Evolutionary conservation across 2,113 vertebrate species (phyloP).

Genomic region (Cryptomyrus ogoouensis): DNA sequence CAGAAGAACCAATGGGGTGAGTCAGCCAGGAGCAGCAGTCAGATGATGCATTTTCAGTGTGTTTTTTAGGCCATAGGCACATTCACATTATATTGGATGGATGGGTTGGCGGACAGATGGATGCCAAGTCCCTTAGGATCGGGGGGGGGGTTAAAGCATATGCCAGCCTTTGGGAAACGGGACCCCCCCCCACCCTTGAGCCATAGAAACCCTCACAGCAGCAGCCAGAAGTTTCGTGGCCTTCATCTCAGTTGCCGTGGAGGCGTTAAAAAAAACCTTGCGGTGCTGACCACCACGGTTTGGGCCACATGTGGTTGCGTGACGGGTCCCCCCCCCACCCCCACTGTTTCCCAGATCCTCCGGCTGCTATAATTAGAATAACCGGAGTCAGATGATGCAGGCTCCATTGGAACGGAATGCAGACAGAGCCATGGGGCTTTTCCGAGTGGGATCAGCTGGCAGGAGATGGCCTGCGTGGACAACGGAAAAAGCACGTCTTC

Average conservation of each 20-base stretch:
- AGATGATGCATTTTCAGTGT: neutral
- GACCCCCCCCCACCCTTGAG: neutral
- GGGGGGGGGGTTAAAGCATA: neutral
- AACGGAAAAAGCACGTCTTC: neutral
- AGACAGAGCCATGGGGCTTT: slow-evolving; percentile 51
- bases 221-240: neutral
- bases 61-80: neutral
- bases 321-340: neutral
- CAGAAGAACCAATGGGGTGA: neutral
- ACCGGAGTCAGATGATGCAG: slow-evolving; percentile 59
- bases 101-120: neutral
- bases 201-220: neutral
- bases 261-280: neutral
- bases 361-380: slow-evolving; percentile 63
- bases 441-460: slow-evolving; percentile 51
- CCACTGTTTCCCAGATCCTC: slow-evolving; percentile 43
- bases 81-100: neutral
- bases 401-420: slow-evolving; percentile 67
- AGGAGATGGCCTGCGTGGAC: slow-evolving; percentile 24
- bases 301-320: neutral
- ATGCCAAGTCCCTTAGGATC: neutral
- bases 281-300: neutral
- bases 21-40: neutral
- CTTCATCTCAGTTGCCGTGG: neutral
- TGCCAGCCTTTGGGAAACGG: neutral